Evolutionary conservation across 2,113 vertebrate genomes (phyloP).

Genomic region (Egretta garzetta): DNA sequence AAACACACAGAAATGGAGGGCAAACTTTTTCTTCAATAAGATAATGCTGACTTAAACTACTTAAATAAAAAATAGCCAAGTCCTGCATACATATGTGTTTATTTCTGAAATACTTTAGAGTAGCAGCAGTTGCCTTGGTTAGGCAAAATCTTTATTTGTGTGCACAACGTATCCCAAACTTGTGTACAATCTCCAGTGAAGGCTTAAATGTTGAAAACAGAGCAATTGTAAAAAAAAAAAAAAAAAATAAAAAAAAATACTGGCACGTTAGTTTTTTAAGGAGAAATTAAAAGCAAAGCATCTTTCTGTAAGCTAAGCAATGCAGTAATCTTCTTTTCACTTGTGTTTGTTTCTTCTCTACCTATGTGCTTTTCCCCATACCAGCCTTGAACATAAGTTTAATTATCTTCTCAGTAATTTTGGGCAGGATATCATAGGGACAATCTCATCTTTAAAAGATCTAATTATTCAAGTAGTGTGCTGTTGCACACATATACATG

Average conservation of each 20-base stretch:
- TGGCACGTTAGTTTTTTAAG: neutral
- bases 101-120: neutral
- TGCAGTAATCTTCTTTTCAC: neutral
- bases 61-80: neutral
- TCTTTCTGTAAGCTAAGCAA: neutral
- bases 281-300: neutral
- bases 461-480: neutral
- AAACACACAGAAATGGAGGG: neutral
- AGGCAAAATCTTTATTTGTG: neutral
- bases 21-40: neutral
- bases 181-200: neutral
- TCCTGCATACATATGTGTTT: neutral
- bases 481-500: neutral
- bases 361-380: neutral
- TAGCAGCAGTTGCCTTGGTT: neutral
- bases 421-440: neutral
- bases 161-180: neutral
- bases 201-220: neutral
- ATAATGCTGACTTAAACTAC: neutral
- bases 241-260: neutral
- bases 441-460: neutral
- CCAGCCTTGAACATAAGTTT: neutral
- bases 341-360: neutral
- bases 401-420: neutral
- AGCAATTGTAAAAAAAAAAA: neutral